Conservation (phyloP, 2,888 invertebrate species). For the Neocrepidodera transversa region DNA sequence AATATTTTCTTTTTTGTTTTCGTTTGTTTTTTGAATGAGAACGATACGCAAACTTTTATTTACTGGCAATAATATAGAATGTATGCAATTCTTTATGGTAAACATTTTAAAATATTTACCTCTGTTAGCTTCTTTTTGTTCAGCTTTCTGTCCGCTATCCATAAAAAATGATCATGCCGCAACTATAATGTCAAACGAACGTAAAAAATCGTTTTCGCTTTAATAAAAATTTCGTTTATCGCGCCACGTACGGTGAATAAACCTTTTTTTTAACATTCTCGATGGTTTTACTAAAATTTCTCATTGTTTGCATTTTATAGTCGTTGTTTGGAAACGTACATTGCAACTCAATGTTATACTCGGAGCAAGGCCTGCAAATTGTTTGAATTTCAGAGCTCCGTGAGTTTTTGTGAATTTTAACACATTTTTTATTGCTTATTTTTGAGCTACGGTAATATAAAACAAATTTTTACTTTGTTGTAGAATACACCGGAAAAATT, state of each 20-base stretch:
- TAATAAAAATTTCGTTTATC: neutral
- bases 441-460: conserved; percentile 8
- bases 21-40: too few relatives aligned
- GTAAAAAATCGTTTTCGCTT: neutral
- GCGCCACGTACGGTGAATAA: neutral
- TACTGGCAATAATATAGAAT: neutral
- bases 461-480: conserved; percentile 14
- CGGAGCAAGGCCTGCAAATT: neutral
- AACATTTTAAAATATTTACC: too few relatives aligned
- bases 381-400: too few relatives aligned
- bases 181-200: neutral
- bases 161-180: neutral
- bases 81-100: neutral
- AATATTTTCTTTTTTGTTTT: too few relatives aligned
- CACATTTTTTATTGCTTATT: conserved; percentile 7
- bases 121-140: too few relatives aligned
- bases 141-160: neutral
- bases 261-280: neutral
- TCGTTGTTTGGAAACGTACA: neutral
- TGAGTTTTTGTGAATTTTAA: conserved; percentile 4
- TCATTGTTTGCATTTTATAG: conserved; percentile 11
- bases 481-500: neutral
- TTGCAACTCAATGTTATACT: neutral
- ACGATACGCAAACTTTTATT: too few relatives aligned
- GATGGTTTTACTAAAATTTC: conserved; percentile 4